These are phyloP conservation scores for Leptinotarsa undecemlineata DNA, from an alignment of 1,140 invertebrate genomes.

Conservation along the genomic window DNA sequence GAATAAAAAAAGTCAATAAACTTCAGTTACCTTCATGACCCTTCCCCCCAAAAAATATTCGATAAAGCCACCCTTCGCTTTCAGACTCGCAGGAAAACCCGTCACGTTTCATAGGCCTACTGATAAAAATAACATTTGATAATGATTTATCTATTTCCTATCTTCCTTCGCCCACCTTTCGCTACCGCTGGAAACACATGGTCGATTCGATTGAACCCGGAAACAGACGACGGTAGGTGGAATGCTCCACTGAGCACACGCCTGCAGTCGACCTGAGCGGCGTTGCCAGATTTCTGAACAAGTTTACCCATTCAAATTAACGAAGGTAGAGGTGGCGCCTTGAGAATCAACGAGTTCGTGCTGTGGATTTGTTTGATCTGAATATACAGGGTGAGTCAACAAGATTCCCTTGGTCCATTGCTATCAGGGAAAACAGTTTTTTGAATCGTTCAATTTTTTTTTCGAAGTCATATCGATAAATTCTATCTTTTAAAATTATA, in stretches of 20 bases:
- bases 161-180: constrained; percentile 22
- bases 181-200: constrained; percentile 22
- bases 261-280: constrained; percentile 4
- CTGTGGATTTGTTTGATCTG: neutral
- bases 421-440: too few species aligned
- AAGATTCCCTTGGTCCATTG: too few species aligned
- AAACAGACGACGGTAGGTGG: constrained; percentile 20
- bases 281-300: constrained; percentile 18
- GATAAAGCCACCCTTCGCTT: neutral
- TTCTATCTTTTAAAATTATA: too few species aligned
- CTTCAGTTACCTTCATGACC: neutral
- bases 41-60: neutral
- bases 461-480: too few species aligned
- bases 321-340: neutral
- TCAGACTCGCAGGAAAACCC: neutral
- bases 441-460: too few species aligned
- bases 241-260: constrained; percentile 26
- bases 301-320: neutral
- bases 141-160: constrained; percentile 29
- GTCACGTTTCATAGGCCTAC: neutral
- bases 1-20: neutral
- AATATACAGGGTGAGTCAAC: neutral
- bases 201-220: constrained; percentile 28
- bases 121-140: constrained; percentile 19
- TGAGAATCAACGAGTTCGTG: neutral